Percentiles rank a stretch among this genome's conserved stretches.
Conservation (phyloP, 2,113 vertebrate species). For the Nothoprocta pentlandii region DNA sequence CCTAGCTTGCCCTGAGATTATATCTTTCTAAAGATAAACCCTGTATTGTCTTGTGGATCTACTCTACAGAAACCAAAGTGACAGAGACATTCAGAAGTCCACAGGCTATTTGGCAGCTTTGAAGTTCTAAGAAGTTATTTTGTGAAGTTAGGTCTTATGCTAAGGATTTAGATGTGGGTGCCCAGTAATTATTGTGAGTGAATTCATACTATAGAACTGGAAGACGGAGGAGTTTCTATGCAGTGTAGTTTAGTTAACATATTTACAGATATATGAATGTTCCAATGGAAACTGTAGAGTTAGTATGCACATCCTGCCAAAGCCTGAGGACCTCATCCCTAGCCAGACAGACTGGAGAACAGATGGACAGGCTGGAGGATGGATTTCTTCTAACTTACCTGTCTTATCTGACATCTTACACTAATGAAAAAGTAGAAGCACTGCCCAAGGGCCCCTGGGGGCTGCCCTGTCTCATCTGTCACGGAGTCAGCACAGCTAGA, state of each 20-base stretch:
- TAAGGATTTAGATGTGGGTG: not conserved
- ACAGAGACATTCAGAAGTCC: not conserved
- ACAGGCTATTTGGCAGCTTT: not conserved
- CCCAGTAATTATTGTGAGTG: not conserved
- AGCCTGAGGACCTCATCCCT: not conserved
- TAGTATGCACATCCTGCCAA: not conserved
- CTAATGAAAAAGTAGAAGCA: not conserved
- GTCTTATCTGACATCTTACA: not conserved
- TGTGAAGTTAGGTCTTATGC: not conserved
- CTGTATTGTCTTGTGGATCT: not conserved
- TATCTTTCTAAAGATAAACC: not conserved
- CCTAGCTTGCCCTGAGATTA: not conserved
- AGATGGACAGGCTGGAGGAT: not conserved
- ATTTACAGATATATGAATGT: not conserved
- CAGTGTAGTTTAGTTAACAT: not conserved
- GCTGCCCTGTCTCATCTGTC: not conserved
- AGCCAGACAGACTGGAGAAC: not conserved
- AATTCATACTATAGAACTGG: not conserved
- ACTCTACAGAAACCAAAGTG: not conserved
- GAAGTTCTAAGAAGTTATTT: not conserved
- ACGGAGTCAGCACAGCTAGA: not conserved
- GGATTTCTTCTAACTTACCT: not conserved
- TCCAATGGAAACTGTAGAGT: fast-evolving
- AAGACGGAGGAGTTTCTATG: too few relatives aligned
- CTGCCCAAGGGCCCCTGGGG: not conserved